These are phyloP conservation scores for Ecliptopera silaceata DNA, from an alignment of 2,888 invertebrate genomes.

Conservation along the genomic window DNA sequence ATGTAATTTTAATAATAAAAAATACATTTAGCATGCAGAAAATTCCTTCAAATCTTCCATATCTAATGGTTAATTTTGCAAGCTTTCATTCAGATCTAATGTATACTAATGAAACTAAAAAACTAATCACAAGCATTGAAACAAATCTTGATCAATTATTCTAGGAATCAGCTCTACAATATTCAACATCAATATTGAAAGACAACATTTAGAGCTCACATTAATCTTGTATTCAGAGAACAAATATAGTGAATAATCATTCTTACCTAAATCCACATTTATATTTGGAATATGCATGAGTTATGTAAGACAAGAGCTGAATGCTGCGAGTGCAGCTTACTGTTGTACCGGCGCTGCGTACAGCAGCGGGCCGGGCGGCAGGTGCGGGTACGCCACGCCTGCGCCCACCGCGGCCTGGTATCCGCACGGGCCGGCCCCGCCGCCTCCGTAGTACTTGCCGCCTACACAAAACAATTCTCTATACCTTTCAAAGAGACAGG, in stretches of 20 bases:
- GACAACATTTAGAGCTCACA: slow-evolving; percentile 42
- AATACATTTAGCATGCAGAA: slow-evolving; percentile 22
- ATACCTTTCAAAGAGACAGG: too few species aligned
- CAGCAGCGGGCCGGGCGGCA: slow-evolving; percentile 81
- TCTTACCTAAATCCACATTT: slow-evolving; percentile 37
- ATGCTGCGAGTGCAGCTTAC: slow-evolving; percentile 65
- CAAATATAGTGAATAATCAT: slow-evolving; percentile 29
- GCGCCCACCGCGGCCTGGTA: slow-evolving; percentile 87
- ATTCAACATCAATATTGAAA: slow-evolving; percentile 51
- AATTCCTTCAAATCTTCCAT: slow-evolving; percentile 40
- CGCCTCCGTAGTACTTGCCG: slow-evolving; percentile 89
- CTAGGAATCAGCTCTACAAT: slow-evolving; percentile 44
- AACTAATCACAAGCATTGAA: slow-evolving; percentile 44
- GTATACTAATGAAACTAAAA: slow-evolving; percentile 52
- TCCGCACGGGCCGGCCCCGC: slow-evolving; percentile 82
- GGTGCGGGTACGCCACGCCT: slow-evolving; percentile 84
- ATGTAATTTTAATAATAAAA: slow-evolving; percentile 33
- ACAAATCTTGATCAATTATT: slow-evolving; percentile 43
- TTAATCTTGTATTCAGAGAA: slow-evolving; percentile 29
- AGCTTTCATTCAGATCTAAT: slow-evolving; percentile 75
- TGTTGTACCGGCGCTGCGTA: slow-evolving; percentile 88
- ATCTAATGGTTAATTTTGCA: slow-evolving; percentile 54
- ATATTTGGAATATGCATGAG: slow-evolving; percentile 40
- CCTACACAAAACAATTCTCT: slow-evolving; percentile 57
- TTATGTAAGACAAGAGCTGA: slow-evolving; percentile 28